Evolutionary conservation across 2,113 vertebrate genomes (phyloP).

Genomic region (Bubo bubo): DNA sequence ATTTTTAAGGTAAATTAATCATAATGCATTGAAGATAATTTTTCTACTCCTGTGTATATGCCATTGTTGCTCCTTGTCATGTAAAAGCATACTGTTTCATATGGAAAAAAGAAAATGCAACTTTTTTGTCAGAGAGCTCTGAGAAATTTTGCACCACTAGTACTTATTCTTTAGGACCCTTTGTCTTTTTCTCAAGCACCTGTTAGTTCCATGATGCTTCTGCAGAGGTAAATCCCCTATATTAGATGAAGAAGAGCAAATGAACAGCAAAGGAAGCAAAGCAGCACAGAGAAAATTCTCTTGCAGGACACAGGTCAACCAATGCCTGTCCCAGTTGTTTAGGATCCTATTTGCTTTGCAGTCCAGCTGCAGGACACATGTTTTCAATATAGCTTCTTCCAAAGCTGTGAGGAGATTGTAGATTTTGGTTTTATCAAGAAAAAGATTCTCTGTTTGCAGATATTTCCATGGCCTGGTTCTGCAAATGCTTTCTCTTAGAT

Average conservation of each 20-base stretch:
- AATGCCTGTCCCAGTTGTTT: not conserved
- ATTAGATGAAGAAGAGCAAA: not conserved
- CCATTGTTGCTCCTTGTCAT: not conserved
- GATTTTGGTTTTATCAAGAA: not conserved
- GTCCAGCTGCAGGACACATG: not conserved
- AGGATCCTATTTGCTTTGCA: not conserved
- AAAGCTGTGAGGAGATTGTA: not conserved
- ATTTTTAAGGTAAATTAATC: not conserved
- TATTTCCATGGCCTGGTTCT: not conserved
- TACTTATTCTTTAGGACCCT: not conserved
- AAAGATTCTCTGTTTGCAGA: not conserved
- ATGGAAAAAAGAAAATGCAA: not conserved
- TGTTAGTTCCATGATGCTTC: not conserved
- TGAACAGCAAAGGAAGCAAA: not conserved
- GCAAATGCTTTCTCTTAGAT: not conserved
- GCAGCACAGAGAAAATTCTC: not conserved
- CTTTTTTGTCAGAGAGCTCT: not conserved
- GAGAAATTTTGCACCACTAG: not conserved
- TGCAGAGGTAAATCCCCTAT: not conserved
- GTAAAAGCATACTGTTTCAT: not conserved
- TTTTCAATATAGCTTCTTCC: not conserved
- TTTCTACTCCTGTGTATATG: not conserved
- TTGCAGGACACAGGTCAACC: not conserved
- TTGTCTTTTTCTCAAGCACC: not conserved
- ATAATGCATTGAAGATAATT: not conserved